These are phyloP conservation scores for Promerops cafer DNA, from an alignment of 2,113 vertebrate genomes.

Conservation along the genomic window DNA sequence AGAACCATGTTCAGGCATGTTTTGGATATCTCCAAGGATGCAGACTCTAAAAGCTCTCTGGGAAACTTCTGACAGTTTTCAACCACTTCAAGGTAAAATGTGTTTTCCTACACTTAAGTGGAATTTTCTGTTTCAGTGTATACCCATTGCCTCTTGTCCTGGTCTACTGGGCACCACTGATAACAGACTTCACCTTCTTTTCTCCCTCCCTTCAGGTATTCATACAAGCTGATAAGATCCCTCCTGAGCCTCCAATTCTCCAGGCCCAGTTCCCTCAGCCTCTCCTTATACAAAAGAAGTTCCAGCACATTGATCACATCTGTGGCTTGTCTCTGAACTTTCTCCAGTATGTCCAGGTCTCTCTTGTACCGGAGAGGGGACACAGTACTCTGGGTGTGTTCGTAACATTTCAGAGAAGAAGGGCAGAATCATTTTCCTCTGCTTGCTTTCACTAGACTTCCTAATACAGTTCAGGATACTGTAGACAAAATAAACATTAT, in stretches of 20 bases:
- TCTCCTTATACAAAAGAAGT: background rate
- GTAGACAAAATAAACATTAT: background rate
- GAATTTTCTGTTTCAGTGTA: background rate
- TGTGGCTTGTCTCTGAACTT: background rate
- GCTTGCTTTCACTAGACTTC: background rate
- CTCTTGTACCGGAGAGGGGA: background rate
- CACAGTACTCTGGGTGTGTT: background rate
- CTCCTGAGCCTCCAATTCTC: background rate
- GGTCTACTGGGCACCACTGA: background rate
- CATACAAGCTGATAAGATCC: background rate
- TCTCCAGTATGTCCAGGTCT: no score
- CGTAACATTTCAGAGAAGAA: background rate
- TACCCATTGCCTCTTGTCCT: background rate
- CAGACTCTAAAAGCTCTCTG: background rate
- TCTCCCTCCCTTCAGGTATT: background rate
- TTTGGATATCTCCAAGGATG: background rate
- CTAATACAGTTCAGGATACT: background rate
- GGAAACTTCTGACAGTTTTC: background rate
- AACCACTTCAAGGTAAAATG: background rate
- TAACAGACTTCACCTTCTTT: background rate
- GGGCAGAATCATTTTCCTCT: background rate
- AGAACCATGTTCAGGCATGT: background rate
- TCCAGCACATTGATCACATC: background rate
- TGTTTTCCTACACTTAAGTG: background rate
- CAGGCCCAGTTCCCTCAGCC: background rate